Conservation (phyloP, 1,140 invertebrate genomes). For the Laodelphax striatellus region DNA sequence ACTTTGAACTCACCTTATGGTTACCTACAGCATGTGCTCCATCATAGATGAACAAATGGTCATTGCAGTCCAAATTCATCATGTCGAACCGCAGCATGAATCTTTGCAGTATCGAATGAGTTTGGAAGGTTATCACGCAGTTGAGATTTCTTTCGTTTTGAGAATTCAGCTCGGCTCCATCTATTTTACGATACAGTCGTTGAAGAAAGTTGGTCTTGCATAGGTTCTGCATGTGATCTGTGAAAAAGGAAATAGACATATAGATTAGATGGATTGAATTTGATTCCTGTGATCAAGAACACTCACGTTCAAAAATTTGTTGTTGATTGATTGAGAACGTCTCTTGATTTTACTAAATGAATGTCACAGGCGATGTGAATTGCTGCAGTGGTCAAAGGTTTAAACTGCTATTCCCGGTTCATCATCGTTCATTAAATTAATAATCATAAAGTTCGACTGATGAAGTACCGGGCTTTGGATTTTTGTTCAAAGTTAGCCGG, state of each 20-base stretch:
- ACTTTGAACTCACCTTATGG: conserved; percentile 65
- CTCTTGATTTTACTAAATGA: no score
- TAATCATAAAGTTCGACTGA: no score
- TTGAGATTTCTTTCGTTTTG: conserved; percentile 80
- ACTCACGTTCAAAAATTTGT: no score
- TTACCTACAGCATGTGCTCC: conserved; percentile 76
- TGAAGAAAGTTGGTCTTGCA: conserved; percentile 80
- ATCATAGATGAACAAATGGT: conserved; percentile 86
- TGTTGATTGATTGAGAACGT: no score
- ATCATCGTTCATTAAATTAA: no score
- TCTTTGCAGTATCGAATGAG: conserved; percentile 80
- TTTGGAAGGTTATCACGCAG: conserved; percentile 85
- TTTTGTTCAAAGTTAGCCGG: no score
- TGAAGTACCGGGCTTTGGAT: no score
- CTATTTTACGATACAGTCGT: conserved; percentile 76
- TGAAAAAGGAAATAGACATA: conserved; percentile 29
- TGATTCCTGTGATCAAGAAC: no score
- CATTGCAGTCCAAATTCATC: conserved; percentile 78
- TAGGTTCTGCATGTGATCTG: conserved; percentile 73
- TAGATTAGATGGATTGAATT: no score
- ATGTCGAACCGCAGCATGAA: conserved; percentile 85
- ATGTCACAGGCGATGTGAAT: no score
- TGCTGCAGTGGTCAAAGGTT: no score
- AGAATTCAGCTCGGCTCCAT: conserved; percentile 77
- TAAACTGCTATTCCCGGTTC: no score